phyloP scores from a whole-genome alignment of 2,888 invertebrate genomes.

The Allophyes oxyacanthae region DNA sequence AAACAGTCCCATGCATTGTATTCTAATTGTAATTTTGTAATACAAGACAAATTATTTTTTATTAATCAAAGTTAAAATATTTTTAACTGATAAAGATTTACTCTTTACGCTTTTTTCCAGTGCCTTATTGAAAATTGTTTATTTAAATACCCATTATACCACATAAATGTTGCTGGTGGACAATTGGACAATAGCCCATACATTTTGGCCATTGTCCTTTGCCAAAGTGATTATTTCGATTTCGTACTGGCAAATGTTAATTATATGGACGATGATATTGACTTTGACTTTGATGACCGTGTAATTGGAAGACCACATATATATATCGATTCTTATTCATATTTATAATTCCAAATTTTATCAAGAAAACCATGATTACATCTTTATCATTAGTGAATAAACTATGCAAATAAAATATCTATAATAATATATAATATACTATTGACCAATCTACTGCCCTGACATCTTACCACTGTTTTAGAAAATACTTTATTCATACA shows the following conservation, averaged over 20 bases:
- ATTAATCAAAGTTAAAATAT: too few relatives aligned
- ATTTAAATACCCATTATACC: too few relatives aligned
- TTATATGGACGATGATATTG: conserved; percentile 16
- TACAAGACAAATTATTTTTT: too few relatives aligned
- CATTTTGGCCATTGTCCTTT: not conserved
- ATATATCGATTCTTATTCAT: not conserved
- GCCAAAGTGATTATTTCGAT: conserved; percentile 39
- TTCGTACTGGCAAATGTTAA: conserved; percentile 31
- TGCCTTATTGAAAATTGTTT: too few relatives aligned
- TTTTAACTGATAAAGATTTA: too few relatives aligned
- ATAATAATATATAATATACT: conserved; percentile 31
- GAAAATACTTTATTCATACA: conserved; percentile 20
- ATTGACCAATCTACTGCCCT: conserved; percentile 53
- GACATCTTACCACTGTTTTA: conserved; percentile 44
- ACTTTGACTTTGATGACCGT: too few relatives aligned
- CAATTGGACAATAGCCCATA: too few relatives aligned
- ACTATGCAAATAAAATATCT: conserved; percentile 49
- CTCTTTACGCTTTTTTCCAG: too few relatives aligned
- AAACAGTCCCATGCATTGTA: too few relatives aligned
- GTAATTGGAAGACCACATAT: conserved; percentile 19
- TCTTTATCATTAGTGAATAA: conserved; percentile 39
- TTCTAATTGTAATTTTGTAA: too few relatives aligned
- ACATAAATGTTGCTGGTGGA: too few relatives aligned
- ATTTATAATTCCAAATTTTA: conserved; percentile 33
- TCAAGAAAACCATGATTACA: conserved; percentile 50